Evolutionary conservation across 1,140 invertebrate genomes (phyloP), one percentile per base, ranked within the genome.

Genomic region (Lethrus apterus): DNA sequence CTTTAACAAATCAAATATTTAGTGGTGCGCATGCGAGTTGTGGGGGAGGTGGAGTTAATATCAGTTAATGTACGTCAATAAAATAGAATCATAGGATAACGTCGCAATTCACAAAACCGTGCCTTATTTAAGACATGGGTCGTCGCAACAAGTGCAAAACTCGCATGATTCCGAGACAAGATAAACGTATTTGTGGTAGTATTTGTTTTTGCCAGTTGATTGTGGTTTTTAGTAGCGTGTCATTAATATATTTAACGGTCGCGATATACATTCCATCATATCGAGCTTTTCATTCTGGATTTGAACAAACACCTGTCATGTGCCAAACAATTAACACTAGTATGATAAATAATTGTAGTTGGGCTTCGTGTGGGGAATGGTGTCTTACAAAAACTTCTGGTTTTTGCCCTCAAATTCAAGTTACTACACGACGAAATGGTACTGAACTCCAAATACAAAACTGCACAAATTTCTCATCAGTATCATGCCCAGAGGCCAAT

Each of bases 151-250:
- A 62, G 50, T 64, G 57, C 45, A 65, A 66, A 51, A 51, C 58
- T 15, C 60, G 63, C 13, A 53, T 90, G 55, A 85, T 90, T 51
- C 86, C 87, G 19, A 86, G 85, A 48, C 88, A 90, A 65, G 86
- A 92, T 64, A 81, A 79, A 46, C 75, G 81, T 50, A 89, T 93
- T 63, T 92, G 88, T 64, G 85, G 86, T 30, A 87, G 85, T n/a
- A 90, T 93, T 38, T 92, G 88, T 67, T 77, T 92, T 23, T 92
- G 88, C 64, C 88, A 92, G 69, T 84, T 92, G 82, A 87, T 88
- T 17, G 80, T 88, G 21, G 85, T 92, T 1, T 71, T 92, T 7
- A 90, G 86, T 46, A 83, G 82, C 21, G 89, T 93, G 14, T 86
- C 88, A 0, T 68, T 93, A 21, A 87, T 93, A 4, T 92, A 93